A percentile compares a stretch with the other conserved stretches of the same genome.
Evolutionary conservation across 2,113 vertebrate species (phyloP).

Genomic region (Pangasianodon hypophthalmus): DNA sequence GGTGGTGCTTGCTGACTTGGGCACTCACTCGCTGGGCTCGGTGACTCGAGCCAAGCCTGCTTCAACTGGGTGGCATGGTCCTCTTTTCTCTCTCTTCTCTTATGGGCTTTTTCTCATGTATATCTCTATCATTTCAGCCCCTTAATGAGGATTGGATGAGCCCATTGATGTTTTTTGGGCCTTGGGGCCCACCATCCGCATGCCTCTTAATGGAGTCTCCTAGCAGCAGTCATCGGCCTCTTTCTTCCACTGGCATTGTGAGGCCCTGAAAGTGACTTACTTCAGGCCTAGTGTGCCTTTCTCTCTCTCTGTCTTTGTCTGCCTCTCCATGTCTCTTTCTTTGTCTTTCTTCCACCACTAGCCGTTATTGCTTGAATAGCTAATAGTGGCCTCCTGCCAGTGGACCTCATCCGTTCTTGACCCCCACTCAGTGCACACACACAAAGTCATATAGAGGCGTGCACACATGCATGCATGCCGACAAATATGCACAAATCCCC

Average conservation of each 20-base stretch:
- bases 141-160: constrained; percentile 73
- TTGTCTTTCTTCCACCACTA: constrained; percentile 63
- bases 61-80: constrained; percentile 53
- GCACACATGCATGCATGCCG: constrained; percentile 26
- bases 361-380: constrained; percentile 81
- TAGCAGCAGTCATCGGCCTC: constrained; percentile 78
- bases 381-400: constrained; percentile 78
- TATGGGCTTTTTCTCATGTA: constrained; percentile 69
- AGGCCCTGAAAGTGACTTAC: constrained; percentile 80
- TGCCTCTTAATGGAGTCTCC: constrained; percentile 77
- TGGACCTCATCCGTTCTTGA: constrained; percentile 62
- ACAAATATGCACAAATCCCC: constrained; percentile 16
- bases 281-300: constrained; percentile 71
- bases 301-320: constrained; percentile 54
- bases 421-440: constrained; percentile 46
- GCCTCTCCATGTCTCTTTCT: constrained; percentile 54
- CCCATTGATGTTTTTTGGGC: constrained; percentile 70
- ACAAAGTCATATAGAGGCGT: constrained; percentile 25
- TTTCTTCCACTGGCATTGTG: constrained; percentile 80
- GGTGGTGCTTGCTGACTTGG: constrained; percentile 45
- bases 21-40: not conserved
- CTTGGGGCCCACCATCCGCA: constrained; percentile 70
- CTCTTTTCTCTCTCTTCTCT: constrained; percentile 48
- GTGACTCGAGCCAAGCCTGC: constrained; percentile 33
- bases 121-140: constrained; percentile 78